These are phyloP conservation scores for Polymixis flavicincta DNA, from an alignment of 2,888 invertebrate genomes.

Conservation along the genomic window DNA sequence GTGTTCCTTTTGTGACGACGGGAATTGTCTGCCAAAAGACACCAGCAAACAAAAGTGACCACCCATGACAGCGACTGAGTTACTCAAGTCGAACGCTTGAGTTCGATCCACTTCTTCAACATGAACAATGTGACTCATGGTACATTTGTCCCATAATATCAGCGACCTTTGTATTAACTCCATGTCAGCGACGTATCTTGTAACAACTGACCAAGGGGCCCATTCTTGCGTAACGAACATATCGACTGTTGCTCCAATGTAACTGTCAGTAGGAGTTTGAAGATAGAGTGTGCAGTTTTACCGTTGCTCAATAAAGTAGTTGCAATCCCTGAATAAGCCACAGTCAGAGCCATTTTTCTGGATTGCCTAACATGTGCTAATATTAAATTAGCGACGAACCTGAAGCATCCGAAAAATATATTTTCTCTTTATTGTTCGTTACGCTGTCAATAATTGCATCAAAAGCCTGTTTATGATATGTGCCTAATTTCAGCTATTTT, in stretches of 20 bases:
- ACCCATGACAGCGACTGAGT: not conserved
- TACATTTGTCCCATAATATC: not conserved
- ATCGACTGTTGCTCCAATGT: not conserved
- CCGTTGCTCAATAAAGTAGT: not conserved
- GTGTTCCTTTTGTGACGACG: too few relatives aligned
- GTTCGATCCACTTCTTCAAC: not conserved
- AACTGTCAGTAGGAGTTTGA: conserved; percentile 4
- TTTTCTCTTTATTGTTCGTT: too few relatives aligned
- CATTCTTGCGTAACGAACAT: not conserved
- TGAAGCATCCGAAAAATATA: too few relatives aligned
- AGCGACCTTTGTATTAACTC: too few relatives aligned
- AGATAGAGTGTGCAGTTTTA: not conserved
- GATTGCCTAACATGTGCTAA: not conserved
- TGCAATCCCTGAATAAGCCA: conserved; percentile 7
- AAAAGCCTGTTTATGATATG: too few relatives aligned
- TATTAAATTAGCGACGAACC: not conserved
- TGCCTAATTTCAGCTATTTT: too few relatives aligned
- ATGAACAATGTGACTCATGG: too few relatives aligned
- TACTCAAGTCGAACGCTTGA: not conserved
- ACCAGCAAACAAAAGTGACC: conserved; percentile 1
- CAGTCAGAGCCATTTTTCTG: not conserved
- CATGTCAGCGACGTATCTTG: not conserved
- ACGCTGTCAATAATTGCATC: too few relatives aligned
- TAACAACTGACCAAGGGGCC: not conserved
- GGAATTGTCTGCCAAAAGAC: not conserved